A percentile compares a stretch with the other conserved stretches of the same genome.
Evolutionary conservation across 2,113 vertebrate genomes (phyloP).

Genomic region (Scomber japonicus): DNA sequence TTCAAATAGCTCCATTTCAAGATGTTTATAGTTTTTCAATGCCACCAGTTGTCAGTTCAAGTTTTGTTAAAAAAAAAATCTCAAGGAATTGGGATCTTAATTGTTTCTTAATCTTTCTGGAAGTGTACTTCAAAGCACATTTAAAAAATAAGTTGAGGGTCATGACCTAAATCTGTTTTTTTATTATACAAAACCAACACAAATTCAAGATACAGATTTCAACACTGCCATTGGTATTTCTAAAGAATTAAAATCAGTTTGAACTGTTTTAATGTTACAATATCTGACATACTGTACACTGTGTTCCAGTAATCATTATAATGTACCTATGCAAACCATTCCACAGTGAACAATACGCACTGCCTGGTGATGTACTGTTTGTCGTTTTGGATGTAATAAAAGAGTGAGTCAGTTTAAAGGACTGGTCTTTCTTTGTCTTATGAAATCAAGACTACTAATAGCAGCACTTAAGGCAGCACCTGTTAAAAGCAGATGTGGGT

Average conservation of each 20-base stretch:
- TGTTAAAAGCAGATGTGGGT: not conserved
- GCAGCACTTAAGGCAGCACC: conserved; percentile 35
- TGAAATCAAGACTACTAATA: conserved; percentile 2
- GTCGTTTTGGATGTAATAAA: conserved; percentile 51
- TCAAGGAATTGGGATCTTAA: too few species aligned
- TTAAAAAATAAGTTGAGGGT: too few species aligned
- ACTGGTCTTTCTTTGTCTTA: conserved; percentile 2
- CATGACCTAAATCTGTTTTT: too few species aligned
- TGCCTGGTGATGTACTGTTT: conserved; percentile 11
- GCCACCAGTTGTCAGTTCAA: not conserved
- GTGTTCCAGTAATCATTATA: not conserved
- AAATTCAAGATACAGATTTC: not conserved
- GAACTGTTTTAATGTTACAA: not conserved
- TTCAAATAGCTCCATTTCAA: not conserved
- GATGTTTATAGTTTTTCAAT: not conserved
- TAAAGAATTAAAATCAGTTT: too few species aligned
- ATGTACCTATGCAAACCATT: conserved; percentile 34
- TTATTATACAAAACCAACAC: too few species aligned
- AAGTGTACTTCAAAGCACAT: not conserved
- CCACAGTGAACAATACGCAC: not conserved
- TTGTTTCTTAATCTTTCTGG: too few species aligned
- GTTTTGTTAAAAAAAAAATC: too few species aligned
- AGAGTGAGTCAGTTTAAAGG: conserved; percentile 3
- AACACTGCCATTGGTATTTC: not conserved
- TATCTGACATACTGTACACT: not conserved